A percentile compares a stretch with the other conserved stretches of the same genome.
Evolutionary conservation across 2,113 vertebrate genomes (phyloP).

Genomic region (Sturnus vulgaris): DNA sequence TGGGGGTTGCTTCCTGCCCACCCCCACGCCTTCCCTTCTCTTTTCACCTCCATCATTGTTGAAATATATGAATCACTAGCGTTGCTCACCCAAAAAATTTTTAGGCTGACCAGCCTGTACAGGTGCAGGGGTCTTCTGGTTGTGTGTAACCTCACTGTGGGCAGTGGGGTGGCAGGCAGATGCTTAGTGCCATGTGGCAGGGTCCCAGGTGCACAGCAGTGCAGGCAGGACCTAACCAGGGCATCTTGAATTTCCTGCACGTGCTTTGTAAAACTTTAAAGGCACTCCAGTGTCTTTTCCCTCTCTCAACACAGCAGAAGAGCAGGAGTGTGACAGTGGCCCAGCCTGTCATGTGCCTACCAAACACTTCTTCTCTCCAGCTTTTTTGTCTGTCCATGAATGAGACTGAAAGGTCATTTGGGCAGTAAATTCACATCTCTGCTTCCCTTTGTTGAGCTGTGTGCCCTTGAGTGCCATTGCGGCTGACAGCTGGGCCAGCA

Average conservation of each 20-base stretch:
- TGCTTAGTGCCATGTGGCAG: not conserved
- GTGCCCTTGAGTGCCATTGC: not conserved
- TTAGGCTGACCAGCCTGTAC: not conserved
- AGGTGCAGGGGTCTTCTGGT: not conserved
- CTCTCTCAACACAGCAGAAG: not conserved
- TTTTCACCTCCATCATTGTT: not conserved
- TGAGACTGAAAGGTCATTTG: not conserved
- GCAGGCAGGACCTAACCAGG: not conserved
- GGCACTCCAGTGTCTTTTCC: not conserved
- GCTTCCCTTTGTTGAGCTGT: not conserved
- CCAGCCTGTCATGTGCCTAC: not conserved
- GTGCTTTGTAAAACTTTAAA: not conserved
- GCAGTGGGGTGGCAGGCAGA: not conserved
- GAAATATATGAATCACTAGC: not conserved
- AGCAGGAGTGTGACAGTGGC: not conserved
- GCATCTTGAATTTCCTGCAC: not conserved
- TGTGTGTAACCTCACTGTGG: not conserved
- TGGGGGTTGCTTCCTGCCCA: slow-evolving; percentile 49
- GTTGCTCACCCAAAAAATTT: not conserved
- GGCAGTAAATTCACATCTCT: not conserved
- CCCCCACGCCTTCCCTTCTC: not conserved
- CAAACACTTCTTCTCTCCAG: not conserved
- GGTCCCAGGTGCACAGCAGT: not conserved
- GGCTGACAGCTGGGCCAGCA: not conserved
- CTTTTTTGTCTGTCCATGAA: not conserved